Evolutionary conservation across 2,797 vertebrate genomes (phyloP).

Genomic region (Phylloscopus collybita): DNA sequence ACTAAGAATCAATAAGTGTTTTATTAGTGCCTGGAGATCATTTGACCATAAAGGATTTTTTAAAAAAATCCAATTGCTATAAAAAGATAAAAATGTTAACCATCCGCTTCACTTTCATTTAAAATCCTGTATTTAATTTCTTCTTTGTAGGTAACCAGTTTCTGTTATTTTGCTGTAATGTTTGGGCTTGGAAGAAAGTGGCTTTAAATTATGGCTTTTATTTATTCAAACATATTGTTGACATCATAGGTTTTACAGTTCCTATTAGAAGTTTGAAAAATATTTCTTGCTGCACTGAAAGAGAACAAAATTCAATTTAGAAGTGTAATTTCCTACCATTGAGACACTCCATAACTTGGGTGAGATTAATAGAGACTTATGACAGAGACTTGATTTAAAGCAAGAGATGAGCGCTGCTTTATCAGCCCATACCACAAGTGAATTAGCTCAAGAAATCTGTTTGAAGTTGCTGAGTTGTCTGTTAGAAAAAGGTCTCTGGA

Average conservation of each 20-base stretch:
- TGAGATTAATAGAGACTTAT: constrained; percentile 75
- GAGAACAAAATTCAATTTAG: constrained; percentile 78
- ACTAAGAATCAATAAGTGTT: constrained; percentile 71
- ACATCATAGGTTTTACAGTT: constrained; percentile 60
- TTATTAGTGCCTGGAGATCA: constrained; percentile 71
- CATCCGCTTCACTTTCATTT: constrained; percentile 52
- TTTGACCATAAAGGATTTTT: constrained; percentile 46
- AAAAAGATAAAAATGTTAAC: constrained; percentile 71
- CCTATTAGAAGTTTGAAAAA: constrained; percentile 72
- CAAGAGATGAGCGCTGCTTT: constrained; percentile 75
- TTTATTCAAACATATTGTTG: constrained; percentile 64
- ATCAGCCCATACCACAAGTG: constrained; percentile 53
- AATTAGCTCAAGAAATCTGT: constrained; percentile 69
- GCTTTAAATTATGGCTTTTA: constrained; percentile 71
- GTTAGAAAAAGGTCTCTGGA: constrained; percentile 62
- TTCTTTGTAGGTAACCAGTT: constrained; percentile 59
- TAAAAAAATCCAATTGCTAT: constrained; percentile 42
- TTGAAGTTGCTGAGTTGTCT: constrained; percentile 76
- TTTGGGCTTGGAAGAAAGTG: constrained; percentile 36
- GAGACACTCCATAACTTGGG: constrained; percentile 70
- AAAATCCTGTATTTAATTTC: constrained; percentile 66
- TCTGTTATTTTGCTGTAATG: constrained; percentile 44
- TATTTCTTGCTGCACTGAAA: constrained; percentile 70
- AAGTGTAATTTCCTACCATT: constrained; percentile 75
- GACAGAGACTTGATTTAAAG: constrained; percentile 77